Percentiles rank a stretch among this genome's conserved stretches.
Conservation (phyloP, 1,140 invertebrate genomes). For the Drosophila pruinosa region DNA sequence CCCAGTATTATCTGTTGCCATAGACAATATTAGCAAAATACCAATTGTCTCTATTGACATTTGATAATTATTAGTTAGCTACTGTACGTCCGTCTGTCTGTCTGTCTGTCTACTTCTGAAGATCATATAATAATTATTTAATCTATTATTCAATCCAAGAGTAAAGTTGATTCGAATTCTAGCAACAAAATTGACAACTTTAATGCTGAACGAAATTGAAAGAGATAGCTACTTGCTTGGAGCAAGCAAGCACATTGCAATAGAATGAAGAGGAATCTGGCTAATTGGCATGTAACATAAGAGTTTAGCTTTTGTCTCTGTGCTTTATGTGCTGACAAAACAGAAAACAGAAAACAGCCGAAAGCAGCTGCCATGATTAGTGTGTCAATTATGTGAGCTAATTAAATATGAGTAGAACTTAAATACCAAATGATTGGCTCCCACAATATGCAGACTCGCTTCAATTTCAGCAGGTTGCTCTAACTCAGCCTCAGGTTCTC, state of each 20-base stretch:
- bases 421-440: not conserved
- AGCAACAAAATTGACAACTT: too few species aligned
- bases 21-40: not conserved
- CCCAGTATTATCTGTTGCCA: not conserved
- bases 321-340: not conserved
- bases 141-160: too few species aligned
- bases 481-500: not conserved
- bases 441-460: not conserved
- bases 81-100: too few species aligned
- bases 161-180: too few species aligned
- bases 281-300: constrained; percentile 4
- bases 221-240: too few species aligned
- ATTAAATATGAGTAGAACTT: constrained; percentile 25
- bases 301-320: not conserved
- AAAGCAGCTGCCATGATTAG: constrained; percentile 14
- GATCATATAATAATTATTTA: too few species aligned
- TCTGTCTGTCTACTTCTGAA: too few species aligned
- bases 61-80: too few species aligned
- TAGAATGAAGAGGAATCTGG: not conserved
- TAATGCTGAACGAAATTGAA: too few species aligned
- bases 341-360: too few species aligned
- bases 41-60: too few species aligned
- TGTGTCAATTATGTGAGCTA: constrained; percentile 23
- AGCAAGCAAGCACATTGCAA: too few species aligned
- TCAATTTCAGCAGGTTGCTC: not conserved